Evolutionary conservation across 2,797 vertebrate genomes (phyloP).

Genomic region (Leptatherina wallacei): DNA sequence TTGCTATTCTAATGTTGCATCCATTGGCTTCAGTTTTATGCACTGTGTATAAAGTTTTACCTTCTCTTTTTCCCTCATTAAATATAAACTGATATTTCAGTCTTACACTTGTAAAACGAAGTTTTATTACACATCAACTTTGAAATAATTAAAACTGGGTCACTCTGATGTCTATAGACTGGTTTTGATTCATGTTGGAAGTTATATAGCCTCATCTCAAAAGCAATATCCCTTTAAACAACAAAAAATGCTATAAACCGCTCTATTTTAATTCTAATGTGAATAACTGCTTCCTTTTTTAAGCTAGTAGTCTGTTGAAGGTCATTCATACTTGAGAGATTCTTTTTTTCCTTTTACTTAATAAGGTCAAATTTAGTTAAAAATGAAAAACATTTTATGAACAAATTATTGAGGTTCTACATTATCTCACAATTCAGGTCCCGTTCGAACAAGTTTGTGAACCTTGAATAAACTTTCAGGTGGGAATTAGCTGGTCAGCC

Average conservation of each 20-base stretch:
- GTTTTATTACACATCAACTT: too few species aligned
- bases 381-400: neutral
- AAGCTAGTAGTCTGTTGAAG: neutral
- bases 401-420: neutral
- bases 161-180: neutral
- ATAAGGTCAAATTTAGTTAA: neutral
- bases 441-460: neutral
- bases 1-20: neutral
- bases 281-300: neutral
- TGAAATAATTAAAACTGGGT: neutral
- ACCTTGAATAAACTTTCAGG: neutral
- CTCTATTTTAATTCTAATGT: neutral
- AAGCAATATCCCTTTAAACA: neutral
- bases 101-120: too few species aligned
- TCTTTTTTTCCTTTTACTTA: neutral
- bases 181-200: neutral
- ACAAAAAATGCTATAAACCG: neutral
- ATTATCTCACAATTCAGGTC: neutral
- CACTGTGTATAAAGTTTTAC: neutral
- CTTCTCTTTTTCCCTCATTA: neutral
- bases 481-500: conserved; percentile 30
- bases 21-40: neutral
- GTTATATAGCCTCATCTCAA: neutral
- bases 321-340: neutral
- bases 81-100: neutral